These are phyloP conservation scores for Synanthedon vespiformis DNA, from an alignment of 2,888 invertebrate genomes.

Conservation along the genomic window DNA sequence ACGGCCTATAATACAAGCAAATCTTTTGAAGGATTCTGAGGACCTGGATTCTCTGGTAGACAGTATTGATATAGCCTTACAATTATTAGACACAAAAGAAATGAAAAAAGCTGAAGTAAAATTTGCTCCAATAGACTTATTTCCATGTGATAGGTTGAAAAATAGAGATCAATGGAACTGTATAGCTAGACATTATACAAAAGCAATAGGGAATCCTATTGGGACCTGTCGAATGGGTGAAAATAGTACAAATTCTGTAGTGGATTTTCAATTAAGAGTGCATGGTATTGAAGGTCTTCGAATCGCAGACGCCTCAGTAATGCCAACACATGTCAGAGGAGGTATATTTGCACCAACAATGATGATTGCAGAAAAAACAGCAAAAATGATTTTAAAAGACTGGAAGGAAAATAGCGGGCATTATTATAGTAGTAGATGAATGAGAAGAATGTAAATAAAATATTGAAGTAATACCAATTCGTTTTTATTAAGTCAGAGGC, in stretches of 20 bases:
- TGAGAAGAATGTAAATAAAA: slow-evolving; percentile 23
- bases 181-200: slow-evolving; percentile 59
- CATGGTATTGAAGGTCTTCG: slow-evolving; percentile 58
- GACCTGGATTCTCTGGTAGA: slow-evolving; percentile 57
- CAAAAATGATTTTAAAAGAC: slow-evolving; percentile 51
- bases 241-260: slow-evolving; percentile 50
- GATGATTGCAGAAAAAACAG: slow-evolving; percentile 63
- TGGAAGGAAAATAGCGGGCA: slow-evolving; percentile 55
- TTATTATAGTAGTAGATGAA: slow-evolving; percentile 33
- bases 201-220: slow-evolving; percentile 54
- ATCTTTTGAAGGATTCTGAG: slow-evolving; percentile 55
- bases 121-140: slow-evolving; percentile 53
- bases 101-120: slow-evolving; percentile 56
- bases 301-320: slow-evolving; percentile 57
- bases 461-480: slow-evolving; percentile 44
- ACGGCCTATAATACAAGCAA: slow-evolving; percentile 57
- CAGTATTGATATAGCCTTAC: slow-evolving; percentile 57
- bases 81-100: slow-evolving; percentile 55
- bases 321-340: slow-evolving; percentile 58
- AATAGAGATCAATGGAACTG: slow-evolving; percentile 65
- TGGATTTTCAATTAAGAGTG: slow-evolving; percentile 47
- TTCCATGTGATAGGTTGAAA: slow-evolving; percentile 52
- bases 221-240: slow-evolving; percentile 63
- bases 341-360: slow-evolving; percentile 50
- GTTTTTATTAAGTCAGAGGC: slow-evolving; percentile 61